Evolutionary conservation across 2,888 invertebrate species (phyloP).

Genomic region (Dynastes maya): DNA sequence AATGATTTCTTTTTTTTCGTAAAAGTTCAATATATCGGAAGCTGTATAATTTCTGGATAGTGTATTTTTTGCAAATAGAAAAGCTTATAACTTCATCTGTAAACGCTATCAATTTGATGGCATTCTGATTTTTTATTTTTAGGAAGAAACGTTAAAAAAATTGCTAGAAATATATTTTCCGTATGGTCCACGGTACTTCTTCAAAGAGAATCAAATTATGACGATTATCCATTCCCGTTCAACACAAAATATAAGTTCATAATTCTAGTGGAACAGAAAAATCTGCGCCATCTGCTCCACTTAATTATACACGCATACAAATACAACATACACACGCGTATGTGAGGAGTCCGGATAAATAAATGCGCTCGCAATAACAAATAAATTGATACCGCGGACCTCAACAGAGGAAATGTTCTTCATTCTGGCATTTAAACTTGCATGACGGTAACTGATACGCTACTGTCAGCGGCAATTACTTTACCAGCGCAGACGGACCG

Average conservation of each 20-base stretch:
- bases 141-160: neutral
- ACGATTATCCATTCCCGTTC: conserved; percentile 6
- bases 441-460: conserved; percentile 47
- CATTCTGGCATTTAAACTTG: conserved; percentile 43
- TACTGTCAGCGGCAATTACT: conserved; percentile 46
- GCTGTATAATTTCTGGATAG: too few species aligned
- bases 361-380: neutral
- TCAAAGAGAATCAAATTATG: neutral
- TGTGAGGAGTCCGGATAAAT: neutral
- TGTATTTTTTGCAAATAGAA: too few species aligned
- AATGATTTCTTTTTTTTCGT: too few species aligned
- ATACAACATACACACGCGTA: neutral
- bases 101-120: too few species aligned
- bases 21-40: too few species aligned
- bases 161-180: neutral
- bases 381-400: conserved; percentile 40
- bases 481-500: conserved; percentile 29
- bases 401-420: conserved; percentile 43
- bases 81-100: too few species aligned
- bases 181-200: neutral
- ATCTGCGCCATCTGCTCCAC: conserved; percentile 20
- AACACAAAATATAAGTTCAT: conserved; percentile 29
- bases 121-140: too few species aligned
- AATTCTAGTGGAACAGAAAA: conserved; percentile 28
- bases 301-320: conserved; percentile 24